A percentile compares a stretch with the other conserved stretches of the same genome.
Evolutionary conservation across 2,797 vertebrate species (phyloP).

Genomic region (Tangara arthus): DNA sequence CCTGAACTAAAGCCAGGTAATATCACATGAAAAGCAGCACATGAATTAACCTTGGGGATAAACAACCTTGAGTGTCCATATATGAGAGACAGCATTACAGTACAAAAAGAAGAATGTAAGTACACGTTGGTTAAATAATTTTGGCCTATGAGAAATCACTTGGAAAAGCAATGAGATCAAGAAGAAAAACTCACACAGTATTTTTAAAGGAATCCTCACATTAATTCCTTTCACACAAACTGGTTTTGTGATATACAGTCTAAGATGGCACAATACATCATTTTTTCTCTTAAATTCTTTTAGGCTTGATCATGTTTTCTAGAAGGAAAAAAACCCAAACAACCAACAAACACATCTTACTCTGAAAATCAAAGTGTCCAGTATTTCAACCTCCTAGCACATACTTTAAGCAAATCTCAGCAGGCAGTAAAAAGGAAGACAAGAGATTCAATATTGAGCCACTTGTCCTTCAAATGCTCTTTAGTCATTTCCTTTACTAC

Average conservation of each 20-base stretch:
- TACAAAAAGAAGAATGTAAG: not conserved
- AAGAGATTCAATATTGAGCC: not conserved
- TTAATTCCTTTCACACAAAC: not conserved
- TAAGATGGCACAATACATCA: rapidly evolving
- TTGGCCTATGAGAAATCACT: not conserved
- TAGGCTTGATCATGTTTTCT: not conserved
- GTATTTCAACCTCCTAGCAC: not conserved
- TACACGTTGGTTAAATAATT: not conserved
- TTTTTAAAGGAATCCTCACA: not conserved
- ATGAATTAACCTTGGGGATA: not conserved
- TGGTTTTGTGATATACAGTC: not conserved
- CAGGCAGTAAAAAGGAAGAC: not conserved
- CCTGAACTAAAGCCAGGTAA: constrained; percentile 6
- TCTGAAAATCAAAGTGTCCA: not conserved
- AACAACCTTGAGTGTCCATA: not conserved
- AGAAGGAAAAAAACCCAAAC: rapidly evolving
- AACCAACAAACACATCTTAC: not conserved
- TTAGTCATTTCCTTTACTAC: not conserved
- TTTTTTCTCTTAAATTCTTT: not conserved
- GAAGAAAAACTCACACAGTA: not conserved
- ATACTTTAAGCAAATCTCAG: not conserved
- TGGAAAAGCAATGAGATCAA: not conserved
- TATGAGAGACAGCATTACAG: not conserved
- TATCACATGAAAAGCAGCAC: not conserved
- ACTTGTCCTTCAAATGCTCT: constrained; percentile 27